Conservation (phyloP, 2,113 vertebrate genomes). For the Fukomys damarensis region DNA sequence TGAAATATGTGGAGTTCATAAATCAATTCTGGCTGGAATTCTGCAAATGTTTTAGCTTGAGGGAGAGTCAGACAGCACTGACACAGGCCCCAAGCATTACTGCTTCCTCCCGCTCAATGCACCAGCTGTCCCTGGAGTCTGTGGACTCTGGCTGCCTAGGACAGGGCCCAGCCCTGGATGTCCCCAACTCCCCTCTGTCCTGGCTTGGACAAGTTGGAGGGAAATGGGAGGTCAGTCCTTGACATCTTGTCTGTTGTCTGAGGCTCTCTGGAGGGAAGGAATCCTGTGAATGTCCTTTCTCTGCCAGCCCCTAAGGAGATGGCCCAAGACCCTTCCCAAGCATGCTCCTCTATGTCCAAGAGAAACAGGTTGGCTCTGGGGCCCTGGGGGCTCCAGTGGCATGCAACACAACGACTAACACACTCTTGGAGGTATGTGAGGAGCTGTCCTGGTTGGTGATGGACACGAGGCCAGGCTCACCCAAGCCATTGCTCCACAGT, state of each 20-base stretch:
- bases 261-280: conserved; percentile 71
- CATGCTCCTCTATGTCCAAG: conserved; percentile 45
- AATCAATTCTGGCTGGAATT: conserved; percentile 63
- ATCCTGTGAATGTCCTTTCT: conserved; percentile 75
- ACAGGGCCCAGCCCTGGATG: conserved; percentile 63
- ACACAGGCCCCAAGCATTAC: conserved; percentile 21
- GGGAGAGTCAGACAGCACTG: conserved; percentile 18
- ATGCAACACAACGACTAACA: not conserved
- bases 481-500: not conserved
- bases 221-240: conserved; percentile 65
- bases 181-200: conserved; percentile 78
- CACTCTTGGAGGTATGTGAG: not conserved
- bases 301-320: conserved; percentile 67
- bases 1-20: conserved; percentile 68
- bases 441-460: not conserved
- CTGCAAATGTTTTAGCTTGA: conserved; percentile 42
- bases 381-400: not conserved
- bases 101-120: not conserved
- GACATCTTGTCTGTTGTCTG: conserved; percentile 69
- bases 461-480: not conserved
- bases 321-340: conserved; percentile 48
- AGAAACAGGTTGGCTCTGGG: conserved; percentile 16
- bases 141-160: conserved; percentile 10
- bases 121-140: not conserved
- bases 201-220: conserved; percentile 29